Evolutionary conservation across 2,113 vertebrate species (phyloP).

Genomic region (Corythoichthys intestinalis): DNA sequence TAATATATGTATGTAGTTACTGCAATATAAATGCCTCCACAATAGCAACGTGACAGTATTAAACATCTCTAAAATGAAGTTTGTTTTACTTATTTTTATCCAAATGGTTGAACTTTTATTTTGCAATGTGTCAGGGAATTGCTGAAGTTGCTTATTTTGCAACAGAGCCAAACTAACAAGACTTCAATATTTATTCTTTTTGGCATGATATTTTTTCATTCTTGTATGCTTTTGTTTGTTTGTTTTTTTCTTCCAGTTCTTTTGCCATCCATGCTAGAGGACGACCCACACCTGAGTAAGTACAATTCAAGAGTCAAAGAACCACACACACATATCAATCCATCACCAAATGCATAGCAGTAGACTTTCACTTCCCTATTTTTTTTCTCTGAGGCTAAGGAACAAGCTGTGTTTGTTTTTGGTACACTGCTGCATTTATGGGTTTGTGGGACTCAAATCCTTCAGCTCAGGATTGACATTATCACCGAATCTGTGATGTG

Average conservation of each 20-base stretch:
- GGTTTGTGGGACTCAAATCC: background rate
- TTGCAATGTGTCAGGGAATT: background rate
- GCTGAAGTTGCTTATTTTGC: background rate
- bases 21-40: background rate
- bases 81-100: background rate
- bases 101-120: background rate
- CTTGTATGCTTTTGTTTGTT: background rate
- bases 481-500: conserved; percentile 3
- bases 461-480: background rate
- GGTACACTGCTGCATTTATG: background rate
- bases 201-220: background rate
- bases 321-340: background rate
- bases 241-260: conserved; percentile 49
- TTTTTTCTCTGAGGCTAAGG: conserved; percentile 9
- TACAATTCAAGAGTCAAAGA: conserved; percentile 7
- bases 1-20: background rate
- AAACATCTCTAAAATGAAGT: background rate
- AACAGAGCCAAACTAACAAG: background rate
- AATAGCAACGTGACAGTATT: background rate
- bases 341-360: conserved; percentile 7
- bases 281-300: conserved; percentile 59
- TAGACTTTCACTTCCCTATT: conserved; percentile 58
- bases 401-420: background rate
- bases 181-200: background rate
- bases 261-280: conserved; percentile 71